Percentiles rank a stretch among this genome's conserved stretches.
Evolutionary conservation across 2,797 vertebrate genomes (phyloP).

Genomic region (Rhinatrema bivittatum): DNA sequence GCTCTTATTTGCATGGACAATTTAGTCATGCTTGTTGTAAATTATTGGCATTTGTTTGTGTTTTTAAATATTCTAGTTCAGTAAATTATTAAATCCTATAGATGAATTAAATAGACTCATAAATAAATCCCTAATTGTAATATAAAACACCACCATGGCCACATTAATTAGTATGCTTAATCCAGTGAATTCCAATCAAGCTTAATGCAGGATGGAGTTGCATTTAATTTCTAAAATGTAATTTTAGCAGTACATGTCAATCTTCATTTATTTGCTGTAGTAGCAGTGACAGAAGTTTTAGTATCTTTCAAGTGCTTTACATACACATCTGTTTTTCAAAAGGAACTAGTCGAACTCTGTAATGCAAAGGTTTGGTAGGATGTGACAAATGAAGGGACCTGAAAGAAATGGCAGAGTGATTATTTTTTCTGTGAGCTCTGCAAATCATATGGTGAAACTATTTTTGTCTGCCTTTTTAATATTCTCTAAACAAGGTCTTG

Average conservation of each 20-base stretch:
- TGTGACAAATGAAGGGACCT: background rate
- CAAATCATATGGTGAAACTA: no score
- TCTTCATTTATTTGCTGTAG: slow-evolving; percentile 8
- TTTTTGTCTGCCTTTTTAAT: no score
- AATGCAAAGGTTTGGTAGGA: slow-evolving; percentile 16
- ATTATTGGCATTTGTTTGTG: no score
- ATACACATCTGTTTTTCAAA: slow-evolving; percentile 17
- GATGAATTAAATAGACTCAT: slow-evolving; percentile 14
- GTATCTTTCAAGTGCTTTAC: slow-evolving; percentile 24
- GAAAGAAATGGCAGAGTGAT: background rate
- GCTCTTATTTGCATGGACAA: no score
- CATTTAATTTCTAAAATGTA: slow-evolving; percentile 35
- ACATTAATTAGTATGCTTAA: slow-evolving; percentile 37
- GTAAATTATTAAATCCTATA: slow-evolving; percentile 2
- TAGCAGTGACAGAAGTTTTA: slow-evolving; percentile 12
- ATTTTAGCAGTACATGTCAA: slow-evolving; percentile 24
- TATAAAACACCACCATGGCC: slow-evolving; percentile 21
- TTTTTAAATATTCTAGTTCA: no score
- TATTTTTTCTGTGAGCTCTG: no score
- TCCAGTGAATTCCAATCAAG: slow-evolving; percentile 33
- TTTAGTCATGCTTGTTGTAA: no score
- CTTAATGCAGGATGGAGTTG: slow-evolving; percentile 10
- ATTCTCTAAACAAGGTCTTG: no score
- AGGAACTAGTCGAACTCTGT: slow-evolving; percentile 4
- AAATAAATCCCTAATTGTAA: slow-evolving; percentile 34